Conservation (phyloP, 2,797 vertebrate genomes). For the Semotilus atromaculatus region DNA sequence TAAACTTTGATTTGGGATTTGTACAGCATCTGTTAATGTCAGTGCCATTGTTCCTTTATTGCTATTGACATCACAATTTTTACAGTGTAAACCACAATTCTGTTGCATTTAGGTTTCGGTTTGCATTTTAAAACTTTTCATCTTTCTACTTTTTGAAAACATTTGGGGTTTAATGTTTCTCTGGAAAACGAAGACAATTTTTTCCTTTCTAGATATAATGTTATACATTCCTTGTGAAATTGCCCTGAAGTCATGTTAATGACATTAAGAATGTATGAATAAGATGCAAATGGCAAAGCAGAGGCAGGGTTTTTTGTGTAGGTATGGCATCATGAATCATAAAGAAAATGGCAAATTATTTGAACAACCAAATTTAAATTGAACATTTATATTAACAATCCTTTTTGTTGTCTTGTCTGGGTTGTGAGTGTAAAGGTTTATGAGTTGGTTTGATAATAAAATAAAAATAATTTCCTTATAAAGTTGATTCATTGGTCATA, state of each 20-base stretch:
- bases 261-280: not conserved
- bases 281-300: not conserved
- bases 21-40: not conserved
- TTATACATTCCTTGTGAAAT: not conserved
- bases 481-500: not conserved
- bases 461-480: not conserved
- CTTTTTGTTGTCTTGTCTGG: not conserved
- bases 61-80: not conserved
- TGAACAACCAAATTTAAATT: constrained; percentile 6
- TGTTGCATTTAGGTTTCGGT: not conserved
- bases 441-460: constrained; percentile 14
- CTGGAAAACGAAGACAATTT: not conserved
- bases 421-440: not conserved
- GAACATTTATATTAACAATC: not conserved
- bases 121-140: not conserved
- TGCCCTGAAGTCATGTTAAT: not conserved
- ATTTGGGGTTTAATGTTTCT: not conserved
- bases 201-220: not conserved
- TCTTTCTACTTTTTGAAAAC: not conserved
- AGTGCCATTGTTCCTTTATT: not conserved
- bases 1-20: not conserved
- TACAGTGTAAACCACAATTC: not conserved
- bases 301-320: not conserved
- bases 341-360: not conserved
- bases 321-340: not conserved